A percentile compares a stretch with the other conserved stretches of the same genome.
Evolutionary conservation across 2,797 vertebrate genomes (phyloP).

Genomic region (Benthosema pterotum): DNA sequence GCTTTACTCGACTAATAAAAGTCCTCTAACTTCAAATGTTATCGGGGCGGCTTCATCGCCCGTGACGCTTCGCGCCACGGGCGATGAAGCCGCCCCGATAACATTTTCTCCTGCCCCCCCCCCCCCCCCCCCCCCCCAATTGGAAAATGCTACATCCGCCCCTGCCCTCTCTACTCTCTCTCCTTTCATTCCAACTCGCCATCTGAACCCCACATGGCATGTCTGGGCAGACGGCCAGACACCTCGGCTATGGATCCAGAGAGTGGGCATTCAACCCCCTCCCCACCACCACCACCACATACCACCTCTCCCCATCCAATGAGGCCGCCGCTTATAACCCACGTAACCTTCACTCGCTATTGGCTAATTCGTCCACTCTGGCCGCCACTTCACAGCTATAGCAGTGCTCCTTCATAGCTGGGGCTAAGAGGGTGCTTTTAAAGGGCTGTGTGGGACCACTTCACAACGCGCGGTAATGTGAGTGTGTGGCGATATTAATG

Average conservation of each 20-base stretch:
- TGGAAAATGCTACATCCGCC: too few species aligned
- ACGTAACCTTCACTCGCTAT: constrained; percentile 25
- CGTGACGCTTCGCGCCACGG: too few species aligned
- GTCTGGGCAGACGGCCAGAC: constrained; percentile 85
- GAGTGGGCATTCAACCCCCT: constrained; percentile 70
- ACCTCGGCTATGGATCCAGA: constrained; percentile 73
- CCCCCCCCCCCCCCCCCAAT: too few species aligned
- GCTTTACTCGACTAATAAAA: too few species aligned
- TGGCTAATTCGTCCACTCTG: constrained; percentile 31
- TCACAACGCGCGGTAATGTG: constrained; percentile 9
- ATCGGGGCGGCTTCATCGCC: too few species aligned
- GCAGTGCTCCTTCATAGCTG: constrained; percentile 14
- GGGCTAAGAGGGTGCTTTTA: constrained; percentile 11
- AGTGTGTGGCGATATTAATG: not conserved
- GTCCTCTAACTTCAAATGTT: too few species aligned
- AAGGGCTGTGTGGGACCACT: constrained; percentile 3
- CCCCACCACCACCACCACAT: constrained; percentile 63
- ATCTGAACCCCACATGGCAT: constrained; percentile 88
- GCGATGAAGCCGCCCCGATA: too few species aligned
- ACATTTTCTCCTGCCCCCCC: too few species aligned
- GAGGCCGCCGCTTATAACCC: constrained; percentile 65
- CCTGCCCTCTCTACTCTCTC: too few species aligned
- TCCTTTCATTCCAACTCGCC: constrained; percentile 84
- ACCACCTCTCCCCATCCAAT: constrained; percentile 48
- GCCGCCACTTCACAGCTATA: constrained; percentile 29